Conservation (phyloP, 2,113 vertebrate species). For the Elephas maximus region DNA sequence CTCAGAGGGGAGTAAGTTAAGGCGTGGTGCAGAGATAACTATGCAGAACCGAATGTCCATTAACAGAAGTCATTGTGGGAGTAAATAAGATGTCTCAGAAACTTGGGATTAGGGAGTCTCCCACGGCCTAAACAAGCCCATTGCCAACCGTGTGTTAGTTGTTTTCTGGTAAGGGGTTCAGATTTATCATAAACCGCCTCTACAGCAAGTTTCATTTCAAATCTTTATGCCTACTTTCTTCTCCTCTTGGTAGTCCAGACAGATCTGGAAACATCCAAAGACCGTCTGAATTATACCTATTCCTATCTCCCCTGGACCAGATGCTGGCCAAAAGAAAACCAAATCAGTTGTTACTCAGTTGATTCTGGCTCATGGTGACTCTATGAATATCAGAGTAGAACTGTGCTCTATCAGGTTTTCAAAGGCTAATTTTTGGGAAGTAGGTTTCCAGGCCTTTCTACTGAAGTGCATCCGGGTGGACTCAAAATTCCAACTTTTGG, state of each 20-base stretch:
- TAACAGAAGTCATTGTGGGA: constrained; percentile 55
- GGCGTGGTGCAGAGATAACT: constrained; percentile 72
- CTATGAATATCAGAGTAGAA: too few relatives aligned
- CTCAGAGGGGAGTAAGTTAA: not conserved
- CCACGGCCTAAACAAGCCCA: constrained; percentile 3
- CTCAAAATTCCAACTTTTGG: too few relatives aligned
- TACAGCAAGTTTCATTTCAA: constrained; percentile 21
- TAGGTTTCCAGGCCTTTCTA: too few relatives aligned
- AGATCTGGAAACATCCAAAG: not conserved
- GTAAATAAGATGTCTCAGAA: constrained; percentile 77
- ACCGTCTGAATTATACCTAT: not conserved
- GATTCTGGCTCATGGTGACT: too few relatives aligned
- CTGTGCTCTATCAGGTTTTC: too few relatives aligned
- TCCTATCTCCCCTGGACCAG: not conserved
- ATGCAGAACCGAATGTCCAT: constrained; percentile 45
- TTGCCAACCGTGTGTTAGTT: constrained; percentile 31
- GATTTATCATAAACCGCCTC: not conserved
- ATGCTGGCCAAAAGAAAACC: not conserved
- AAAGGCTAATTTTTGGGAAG: too few relatives aligned
- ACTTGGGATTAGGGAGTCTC: constrained; percentile 60
- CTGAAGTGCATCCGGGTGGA: too few relatives aligned
- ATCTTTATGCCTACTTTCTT: not conserved
- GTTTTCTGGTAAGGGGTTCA: not conserved
- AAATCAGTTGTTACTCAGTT: too few relatives aligned
- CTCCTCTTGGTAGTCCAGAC: not conserved